Base-by-base conservation (phyloP, 2,888 invertebrate genomes). In the Blomia tropicalis region DNA sequence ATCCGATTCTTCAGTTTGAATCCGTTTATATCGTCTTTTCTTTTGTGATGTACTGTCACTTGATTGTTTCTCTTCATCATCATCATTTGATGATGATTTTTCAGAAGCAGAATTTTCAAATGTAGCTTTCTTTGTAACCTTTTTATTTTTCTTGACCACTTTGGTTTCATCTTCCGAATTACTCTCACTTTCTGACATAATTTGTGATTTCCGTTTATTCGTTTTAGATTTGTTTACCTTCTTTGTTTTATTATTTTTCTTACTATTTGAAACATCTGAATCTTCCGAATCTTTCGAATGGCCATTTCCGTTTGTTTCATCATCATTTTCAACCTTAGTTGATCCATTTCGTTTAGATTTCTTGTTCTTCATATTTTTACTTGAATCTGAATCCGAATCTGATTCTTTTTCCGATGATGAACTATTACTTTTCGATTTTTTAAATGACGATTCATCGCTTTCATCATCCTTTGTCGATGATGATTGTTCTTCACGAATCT, bases 381-480 rank as follows among this genome's bases (percentile, higher is more conserved):
- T 56, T 3, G 14, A 27, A 22, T 70, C 70, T 60, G 70, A 63
- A 36, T 62, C 58, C 56, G 36, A 64, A 47, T 64, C 63, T 36
- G 60, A 62, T 43, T 58, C 43, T 29, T 66, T 63, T 62, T 64
- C 64, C 32, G 17, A 29, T 54, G 29, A 29, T 5, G 60, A 43
- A 22, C 53, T 23, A 2, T 59, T 23, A 5, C n/a, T 29, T n/a
- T 47, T 51, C 22, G 60, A 51, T 23, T 51, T 30, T 27, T 60
- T 14, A 51, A 25, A 27, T 60, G 30, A 60, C 1, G 29, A 23
- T 29, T 56, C 53, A 58, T 43, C 58, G 53, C 29, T 65, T 53
- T 58, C 59, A 36, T 53, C 63, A 41, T 47, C 19, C 23, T 63
- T 62, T 30, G 53, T 11, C 2, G 54, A 44, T 17, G 59, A 44